Conservation (phyloP, 2,888 invertebrate species). For the Adineta ricciae region DNA sequence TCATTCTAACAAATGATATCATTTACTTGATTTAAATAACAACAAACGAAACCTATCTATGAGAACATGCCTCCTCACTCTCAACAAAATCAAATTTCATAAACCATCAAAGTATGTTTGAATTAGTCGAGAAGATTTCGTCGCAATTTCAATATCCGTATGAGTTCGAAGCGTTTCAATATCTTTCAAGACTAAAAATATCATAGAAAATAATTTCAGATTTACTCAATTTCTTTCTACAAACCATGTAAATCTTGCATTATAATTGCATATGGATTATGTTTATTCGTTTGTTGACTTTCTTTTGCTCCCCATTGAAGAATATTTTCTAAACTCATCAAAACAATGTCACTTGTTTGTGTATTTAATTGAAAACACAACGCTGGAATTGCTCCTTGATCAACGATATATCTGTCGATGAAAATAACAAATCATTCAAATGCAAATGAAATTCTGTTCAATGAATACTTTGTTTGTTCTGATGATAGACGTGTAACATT, state of each 20-base stretch:
- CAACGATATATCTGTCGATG: conserved; percentile 13
- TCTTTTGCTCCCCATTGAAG: conserved; percentile 16
- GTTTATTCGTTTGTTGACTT: conserved; percentile 28
- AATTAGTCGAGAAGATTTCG: conserved; percentile 94
- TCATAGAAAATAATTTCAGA: too few species aligned
- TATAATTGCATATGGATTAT: conserved; percentile 27
- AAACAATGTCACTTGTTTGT: conserved; percentile 25
- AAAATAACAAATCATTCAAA: background rate
- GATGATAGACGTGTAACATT: conserved; percentile 88
- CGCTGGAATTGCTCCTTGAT: conserved; percentile 21
- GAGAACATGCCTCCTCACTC: too few species aligned
- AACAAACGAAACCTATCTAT: too few species aligned
- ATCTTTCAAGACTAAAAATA: conserved; percentile 62
- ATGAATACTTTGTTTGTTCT: conserved; percentile 66
- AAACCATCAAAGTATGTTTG: conserved; percentile 94
- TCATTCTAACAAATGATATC: too few species aligned
- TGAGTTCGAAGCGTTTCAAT: conserved; percentile 91
- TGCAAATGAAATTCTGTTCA: too few species aligned
- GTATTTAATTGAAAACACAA: conserved; percentile 28
- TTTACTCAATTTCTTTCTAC: too few species aligned
- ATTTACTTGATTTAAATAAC: too few species aligned
- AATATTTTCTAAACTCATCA: conserved; percentile 32
- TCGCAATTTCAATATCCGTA: conserved; percentile 96
- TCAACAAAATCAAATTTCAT: too few species aligned
- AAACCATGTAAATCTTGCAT: conserved; percentile 43